phyloP scores from a whole-genome alignment of 1,140 invertebrate genomes.

The Drosophila melanica region DNA sequence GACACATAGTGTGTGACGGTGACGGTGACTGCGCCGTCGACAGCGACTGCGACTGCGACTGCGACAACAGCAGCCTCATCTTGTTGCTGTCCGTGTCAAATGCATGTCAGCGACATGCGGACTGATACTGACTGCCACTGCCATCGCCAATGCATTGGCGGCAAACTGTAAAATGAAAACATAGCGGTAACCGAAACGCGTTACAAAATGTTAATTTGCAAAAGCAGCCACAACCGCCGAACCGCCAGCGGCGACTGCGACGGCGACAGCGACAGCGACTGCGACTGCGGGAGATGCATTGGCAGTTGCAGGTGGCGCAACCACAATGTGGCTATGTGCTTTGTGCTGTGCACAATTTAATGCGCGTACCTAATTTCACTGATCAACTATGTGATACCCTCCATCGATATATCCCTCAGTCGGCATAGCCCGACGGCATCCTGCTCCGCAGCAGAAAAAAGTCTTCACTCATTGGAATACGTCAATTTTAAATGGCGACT shows the following conservation, averaged over 20 bases:
- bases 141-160: not conserved
- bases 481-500: no score
- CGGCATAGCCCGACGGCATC: no score
- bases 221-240: slow-evolving; percentile 43
- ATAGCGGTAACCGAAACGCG: slow-evolving; percentile 63
- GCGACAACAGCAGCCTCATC: not conserved
- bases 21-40: slow-evolving; percentile 6
- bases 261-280: slow-evolving; percentile 10
- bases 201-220: slow-evolving; percentile 79
- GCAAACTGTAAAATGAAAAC: slow-evolving; percentile 69
- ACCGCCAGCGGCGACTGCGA: slow-evolving; percentile 22
- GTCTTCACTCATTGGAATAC: no score
- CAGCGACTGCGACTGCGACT: not conserved
- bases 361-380: slow-evolving; percentile 1
- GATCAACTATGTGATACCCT: slow-evolving; percentile 5
- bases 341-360: slow-evolving; percentile 61
- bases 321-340: slow-evolving; percentile 38
- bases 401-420: not conserved
- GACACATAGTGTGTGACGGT: slow-evolving; percentile 43
- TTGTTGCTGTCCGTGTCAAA: slow-evolving; percentile 44
- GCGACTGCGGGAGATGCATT: slow-evolving; percentile 27
- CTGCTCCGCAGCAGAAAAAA: no score
- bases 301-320: slow-evolving; percentile 10
- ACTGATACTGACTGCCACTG: slow-evolving; percentile 19
- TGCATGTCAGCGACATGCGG: slow-evolving; percentile 52